phyloP scores from a whole-genome alignment of 2,888 invertebrate genomes.

The Lasioglossum calceatum region DNA sequence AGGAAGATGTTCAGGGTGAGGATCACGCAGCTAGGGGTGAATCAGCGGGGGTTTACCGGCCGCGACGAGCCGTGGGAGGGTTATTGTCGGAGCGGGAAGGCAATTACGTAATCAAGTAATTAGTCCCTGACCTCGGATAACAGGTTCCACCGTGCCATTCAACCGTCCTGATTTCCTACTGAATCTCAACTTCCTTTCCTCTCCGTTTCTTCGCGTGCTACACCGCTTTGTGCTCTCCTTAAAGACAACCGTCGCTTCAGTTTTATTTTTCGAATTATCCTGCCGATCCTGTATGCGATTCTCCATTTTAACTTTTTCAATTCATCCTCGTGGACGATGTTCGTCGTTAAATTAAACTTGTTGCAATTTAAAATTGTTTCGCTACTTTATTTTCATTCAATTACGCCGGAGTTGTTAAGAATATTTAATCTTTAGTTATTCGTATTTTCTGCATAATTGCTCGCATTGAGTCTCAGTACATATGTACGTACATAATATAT shows the following conservation, averaged over 20 bases:
- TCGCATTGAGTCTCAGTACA: too few relatives aligned
- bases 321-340: background rate
- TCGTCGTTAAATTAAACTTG: background rate
- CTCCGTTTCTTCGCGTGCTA: background rate
- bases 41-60: constrained; percentile 76
- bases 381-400: background rate
- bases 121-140: constrained; percentile 82
- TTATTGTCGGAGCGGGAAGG: constrained; percentile 75
- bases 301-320: background rate
- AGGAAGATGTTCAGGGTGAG: constrained; percentile 66
- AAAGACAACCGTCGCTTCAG: background rate
- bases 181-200: constrained; percentile 53
- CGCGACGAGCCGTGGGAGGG: constrained; percentile 72
- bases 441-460: background rate
- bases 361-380: background rate
- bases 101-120: constrained; percentile 84
- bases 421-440: background rate
- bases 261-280: background rate
- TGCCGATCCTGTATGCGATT: background rate
- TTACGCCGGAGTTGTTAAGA: background rate
- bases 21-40: constrained; percentile 72
- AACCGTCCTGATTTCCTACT: constrained; percentile 65
- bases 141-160: constrained; percentile 74
- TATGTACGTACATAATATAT: too few relatives aligned
- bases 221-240: background rate